These are phyloP conservation scores for Machaerirhynchus nigripectus DNA, from an alignment of 2,113 vertebrate species.

Conservation along the genomic window DNA sequence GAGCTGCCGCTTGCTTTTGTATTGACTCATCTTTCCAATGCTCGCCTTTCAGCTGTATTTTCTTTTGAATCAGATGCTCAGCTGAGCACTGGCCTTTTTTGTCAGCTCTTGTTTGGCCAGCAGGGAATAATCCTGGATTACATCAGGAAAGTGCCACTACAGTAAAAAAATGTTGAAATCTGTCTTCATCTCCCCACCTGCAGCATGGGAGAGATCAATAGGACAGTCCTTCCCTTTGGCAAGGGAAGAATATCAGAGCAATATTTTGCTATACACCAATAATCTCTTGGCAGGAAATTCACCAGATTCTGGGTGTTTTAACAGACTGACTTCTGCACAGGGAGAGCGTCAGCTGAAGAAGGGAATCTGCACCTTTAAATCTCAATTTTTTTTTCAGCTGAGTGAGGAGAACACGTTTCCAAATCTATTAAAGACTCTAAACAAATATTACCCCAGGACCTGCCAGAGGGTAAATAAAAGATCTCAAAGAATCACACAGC, in stretches of 20 bases:
- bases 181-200: neutral
- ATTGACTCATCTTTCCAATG: slow-evolving; percentile 18
- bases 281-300: neutral
- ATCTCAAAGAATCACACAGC: neutral
- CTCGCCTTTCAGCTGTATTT: slow-evolving; percentile 1
- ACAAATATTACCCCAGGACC: neutral
- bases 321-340: neutral
- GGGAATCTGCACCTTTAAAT: neutral
- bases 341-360: neutral
- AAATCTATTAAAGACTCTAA: neutral
- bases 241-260: neutral
- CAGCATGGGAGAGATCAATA: neutral
- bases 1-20: neutral
- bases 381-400: neutral
- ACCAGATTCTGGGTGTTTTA: neutral
- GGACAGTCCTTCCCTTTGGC: neutral
- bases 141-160: neutral
- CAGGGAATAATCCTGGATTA: slow-evolving; percentile 40
- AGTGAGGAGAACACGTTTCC: neutral
- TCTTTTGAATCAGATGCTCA: slow-evolving; percentile 20
- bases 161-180: neutral
- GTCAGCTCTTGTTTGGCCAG: neutral
- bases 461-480: neutral
- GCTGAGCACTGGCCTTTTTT: neutral
- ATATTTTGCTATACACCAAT: neutral